Evolutionary conservation across 2,797 vertebrate species (phyloP).

Genomic region (Hapalemur alaotrensis): DNA sequence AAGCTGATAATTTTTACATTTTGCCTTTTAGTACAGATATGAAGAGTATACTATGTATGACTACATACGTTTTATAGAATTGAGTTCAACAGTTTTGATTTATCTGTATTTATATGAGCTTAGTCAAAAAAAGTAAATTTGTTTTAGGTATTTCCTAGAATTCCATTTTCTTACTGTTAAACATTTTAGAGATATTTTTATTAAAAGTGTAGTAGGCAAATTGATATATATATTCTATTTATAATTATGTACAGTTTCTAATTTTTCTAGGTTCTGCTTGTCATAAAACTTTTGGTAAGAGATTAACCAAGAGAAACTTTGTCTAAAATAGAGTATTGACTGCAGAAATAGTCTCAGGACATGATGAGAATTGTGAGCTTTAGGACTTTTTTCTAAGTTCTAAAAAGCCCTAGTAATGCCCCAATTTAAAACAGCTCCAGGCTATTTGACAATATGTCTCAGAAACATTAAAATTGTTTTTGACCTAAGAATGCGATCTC

Average conservation of each 20-base stretch:
- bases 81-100: not conserved
- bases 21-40: not conserved
- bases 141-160: not conserved
- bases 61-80: not conserved
- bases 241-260: not conserved
- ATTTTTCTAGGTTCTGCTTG: not conserved
- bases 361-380: not conserved
- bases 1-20: slow-evolving; percentile 32
- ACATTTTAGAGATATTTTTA: not conserved
- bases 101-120: not conserved
- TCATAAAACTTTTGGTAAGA: slow-evolving; percentile 18
- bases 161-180: not conserved
- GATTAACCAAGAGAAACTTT: not conserved
- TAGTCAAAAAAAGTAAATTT: not conserved
- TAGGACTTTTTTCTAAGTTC: not conserved
- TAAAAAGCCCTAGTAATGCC: not conserved
- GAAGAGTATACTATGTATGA: not conserved
- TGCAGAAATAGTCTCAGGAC: not conserved
- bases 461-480: not conserved
- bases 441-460: not conserved
- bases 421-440: not conserved
- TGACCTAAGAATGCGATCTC: not conserved
- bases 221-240: not conserved
- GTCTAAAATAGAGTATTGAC: not conserved
- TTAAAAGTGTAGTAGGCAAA: not conserved